A percentile compares a stretch with the other conserved stretches of the same genome.
Evolutionary conservation across 2,113 vertebrate species (phyloP).

Genomic region (Irena cyanogastra): DNA sequence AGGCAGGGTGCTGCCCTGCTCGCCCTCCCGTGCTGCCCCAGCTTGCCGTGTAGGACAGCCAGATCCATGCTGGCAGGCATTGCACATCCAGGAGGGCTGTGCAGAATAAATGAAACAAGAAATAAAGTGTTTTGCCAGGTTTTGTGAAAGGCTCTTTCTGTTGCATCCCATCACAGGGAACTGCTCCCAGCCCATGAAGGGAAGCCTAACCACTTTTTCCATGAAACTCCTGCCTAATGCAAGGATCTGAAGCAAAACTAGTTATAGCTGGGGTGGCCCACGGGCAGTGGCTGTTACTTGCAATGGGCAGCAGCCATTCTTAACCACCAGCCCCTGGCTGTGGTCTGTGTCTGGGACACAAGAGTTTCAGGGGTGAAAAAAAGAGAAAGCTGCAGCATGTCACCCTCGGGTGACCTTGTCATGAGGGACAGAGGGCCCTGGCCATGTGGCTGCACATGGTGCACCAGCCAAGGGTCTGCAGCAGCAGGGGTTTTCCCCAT

Average conservation of each 20-base stretch:
- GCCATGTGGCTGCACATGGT: fast-evolving
- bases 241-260: background rate
- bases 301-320: background rate
- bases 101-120: background rate
- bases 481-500: background rate
- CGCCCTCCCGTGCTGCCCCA: fast-evolving
- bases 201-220: background rate
- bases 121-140: background rate
- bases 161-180: background rate
- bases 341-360: fast-evolving
- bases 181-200: fast-evolving
- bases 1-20: background rate
- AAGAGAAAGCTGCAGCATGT: background rate
- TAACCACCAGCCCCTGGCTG: background rate
- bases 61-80: background rate
- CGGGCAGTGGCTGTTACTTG: background rate
- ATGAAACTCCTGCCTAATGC: background rate
- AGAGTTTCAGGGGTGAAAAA: background rate
- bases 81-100: background rate
- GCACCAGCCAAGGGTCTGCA: background rate
- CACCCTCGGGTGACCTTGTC: background rate
- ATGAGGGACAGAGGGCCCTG: fast-evolving
- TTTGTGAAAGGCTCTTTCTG: background rate
- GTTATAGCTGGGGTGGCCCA: background rate
- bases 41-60: fast-evolving